phyloP scores from a whole-genome alignment of 2,113 vertebrate species.

The Charina bottae region DNA sequence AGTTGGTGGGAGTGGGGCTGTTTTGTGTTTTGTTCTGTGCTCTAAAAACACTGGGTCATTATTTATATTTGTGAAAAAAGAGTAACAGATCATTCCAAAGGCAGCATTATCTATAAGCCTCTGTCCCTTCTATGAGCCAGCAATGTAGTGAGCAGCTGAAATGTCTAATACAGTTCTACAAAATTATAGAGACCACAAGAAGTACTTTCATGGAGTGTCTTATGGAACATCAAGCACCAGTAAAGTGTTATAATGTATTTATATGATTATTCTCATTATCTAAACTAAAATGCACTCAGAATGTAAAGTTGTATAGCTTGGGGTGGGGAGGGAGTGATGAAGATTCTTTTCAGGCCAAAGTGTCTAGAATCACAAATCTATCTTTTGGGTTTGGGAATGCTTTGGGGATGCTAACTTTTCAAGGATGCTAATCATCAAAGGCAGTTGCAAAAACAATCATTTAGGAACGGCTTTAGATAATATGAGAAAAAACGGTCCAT shows the following conservation, averaged over 20 bases:
- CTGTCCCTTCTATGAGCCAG: background rate
- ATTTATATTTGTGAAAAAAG: background rate
- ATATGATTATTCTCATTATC: background rate
- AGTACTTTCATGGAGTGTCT: background rate
- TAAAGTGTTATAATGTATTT: background rate
- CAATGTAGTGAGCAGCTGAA: background rate
- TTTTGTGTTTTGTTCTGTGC: background rate
- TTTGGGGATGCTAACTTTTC: slow-evolving; percentile 34
- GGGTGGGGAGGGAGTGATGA: too few species aligned
- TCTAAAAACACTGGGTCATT: background rate
- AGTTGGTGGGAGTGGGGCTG: background rate
- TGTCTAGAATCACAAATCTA: background rate
- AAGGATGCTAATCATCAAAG: slow-evolving; percentile 44
- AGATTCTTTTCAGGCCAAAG: background rate
- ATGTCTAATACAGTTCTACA: background rate
- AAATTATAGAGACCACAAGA: background rate
- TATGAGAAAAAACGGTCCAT: slow-evolving; percentile 33
- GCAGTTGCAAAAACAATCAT: slow-evolving; percentile 31
- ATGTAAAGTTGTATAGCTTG: background rate
- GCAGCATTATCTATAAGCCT: background rate
- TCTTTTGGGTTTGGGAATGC: slow-evolving; percentile 2
- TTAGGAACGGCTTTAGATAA: slow-evolving; percentile 49
- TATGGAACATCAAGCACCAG: background rate
- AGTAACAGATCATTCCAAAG: background rate
- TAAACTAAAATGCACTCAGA: background rate